Base-by-base conservation (phyloP, 23 tunicate genomes). In the Oikopleura dioica region DNA sequence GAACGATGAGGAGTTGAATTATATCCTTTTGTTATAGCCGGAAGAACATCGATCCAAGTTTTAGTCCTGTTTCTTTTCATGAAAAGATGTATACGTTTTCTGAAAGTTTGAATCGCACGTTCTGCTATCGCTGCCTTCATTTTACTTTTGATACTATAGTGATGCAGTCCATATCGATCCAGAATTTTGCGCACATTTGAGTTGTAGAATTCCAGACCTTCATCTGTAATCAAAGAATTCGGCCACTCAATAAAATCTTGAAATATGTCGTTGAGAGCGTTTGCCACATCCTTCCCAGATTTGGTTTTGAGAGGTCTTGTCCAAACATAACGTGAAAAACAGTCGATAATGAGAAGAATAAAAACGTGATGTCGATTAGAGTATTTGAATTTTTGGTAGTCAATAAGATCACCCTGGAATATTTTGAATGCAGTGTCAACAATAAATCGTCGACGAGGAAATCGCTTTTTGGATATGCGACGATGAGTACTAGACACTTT, bases 401-500 rank as follows among this genome's bases (percentile, higher is more conserved):
- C 72, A 31, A 63, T 63, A 2, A 63, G 33, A 63, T 63, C 72
- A 63, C 72, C 72, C 72, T 12, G 16, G 33, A 63, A 63, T 12
- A 63, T 63, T 63, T 63, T 23, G 72, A 63, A 63, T 2, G 72
- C 30, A 63, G 26, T 12, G 33, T 63, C 30, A 2, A 63, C 72
- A 63, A 63, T 63, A 12, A 63, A 12, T 12, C 33, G 72, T 2
- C 72, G 30, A 63, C 72, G 72, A 63, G 72, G 72, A 63, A 63
- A 63, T 28, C 2, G 16, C 26, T 63, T 63, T 28, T 28, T 24
- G 33, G 26, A 23, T 2, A 63, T 63, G 16, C 72, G 16, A 12
- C 72, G 16, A 28, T 63, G 72, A 21, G 30, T 63, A 63, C 72
- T 63, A 63, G 16, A 31, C 33, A 28, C 33, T 16, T 63, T 63